These are phyloP conservation scores for Poicephalus gulielmi DNA, from an alignment of 2,113 vertebrate genomes.

Conservation along the genomic window DNA sequence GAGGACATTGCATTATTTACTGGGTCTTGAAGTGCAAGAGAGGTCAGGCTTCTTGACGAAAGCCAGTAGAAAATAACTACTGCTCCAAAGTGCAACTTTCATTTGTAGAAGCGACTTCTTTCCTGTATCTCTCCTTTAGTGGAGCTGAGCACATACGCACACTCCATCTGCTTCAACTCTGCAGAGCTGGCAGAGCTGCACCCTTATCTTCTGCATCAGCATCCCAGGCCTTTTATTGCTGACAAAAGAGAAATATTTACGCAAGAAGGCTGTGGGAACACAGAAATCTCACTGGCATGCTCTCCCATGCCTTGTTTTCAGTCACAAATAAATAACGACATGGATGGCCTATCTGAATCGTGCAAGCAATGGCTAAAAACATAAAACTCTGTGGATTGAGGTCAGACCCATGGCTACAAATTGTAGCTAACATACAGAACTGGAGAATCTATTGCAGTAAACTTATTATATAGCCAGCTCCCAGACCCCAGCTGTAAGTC, in stretches of 20 bases:
- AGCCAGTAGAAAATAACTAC: neutral
- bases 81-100: neutral
- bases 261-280: slow-evolving; percentile 20
- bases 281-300: neutral
- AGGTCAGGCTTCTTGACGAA: neutral
- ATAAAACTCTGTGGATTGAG: neutral
- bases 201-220: slow-evolving; percentile 55
- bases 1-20: neutral
- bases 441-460: neutral
- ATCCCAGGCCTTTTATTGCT: slow-evolving; percentile 7
- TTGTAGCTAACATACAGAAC: neutral
- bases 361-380: neutral
- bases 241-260: slow-evolving; percentile 9
- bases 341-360: fast-evolving
- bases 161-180: neutral
- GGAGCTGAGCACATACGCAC: neutral
- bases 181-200: neutral
- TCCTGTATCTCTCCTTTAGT: neutral
- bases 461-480: neutral
- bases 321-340: neutral
- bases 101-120: neutral
- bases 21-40: neutral
- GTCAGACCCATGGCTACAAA: neutral
- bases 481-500: neutral
- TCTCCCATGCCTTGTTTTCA: neutral